phyloP scores from a whole-genome alignment of 2,888 invertebrate genomes.

The Pterostichus madidus region DNA sequence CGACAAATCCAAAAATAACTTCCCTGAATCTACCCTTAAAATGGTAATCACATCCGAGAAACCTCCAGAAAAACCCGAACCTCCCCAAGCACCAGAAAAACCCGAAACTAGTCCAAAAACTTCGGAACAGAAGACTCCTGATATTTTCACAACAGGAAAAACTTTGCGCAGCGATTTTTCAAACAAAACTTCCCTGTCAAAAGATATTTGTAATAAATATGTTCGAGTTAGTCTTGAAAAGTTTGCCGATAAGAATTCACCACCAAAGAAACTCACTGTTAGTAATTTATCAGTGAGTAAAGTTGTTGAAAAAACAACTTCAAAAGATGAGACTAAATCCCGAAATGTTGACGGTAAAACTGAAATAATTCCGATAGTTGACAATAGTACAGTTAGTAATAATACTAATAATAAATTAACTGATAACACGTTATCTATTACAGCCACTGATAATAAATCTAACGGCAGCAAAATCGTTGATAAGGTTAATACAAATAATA shows the following conservation, averaged over 20 bases:
- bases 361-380: slow-evolving; percentile 52
- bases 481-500: slow-evolving; percentile 31
- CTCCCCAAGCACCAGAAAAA: neutral
- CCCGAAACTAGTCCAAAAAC: slow-evolving; percentile 8
- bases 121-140: slow-evolving; percentile 40
- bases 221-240: slow-evolving; percentile 60
- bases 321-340: neutral
- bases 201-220: slow-evolving; percentile 65
- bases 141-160: slow-evolving; percentile 66
- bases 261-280: slow-evolving; percentile 26
- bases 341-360: slow-evolving; percentile 31
- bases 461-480: slow-evolving; percentile 41
- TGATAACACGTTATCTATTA: slow-evolving; percentile 17
- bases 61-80: slow-evolving; percentile 30
- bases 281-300: slow-evolving; percentile 37
- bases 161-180: slow-evolving; percentile 70
- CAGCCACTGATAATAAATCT: slow-evolving; percentile 35
- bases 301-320: neutral
- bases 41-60: slow-evolving; percentile 52
- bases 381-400: slow-evolving; percentile 12
- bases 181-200: slow-evolving; percentile 68
- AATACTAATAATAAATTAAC: slow-evolving; percentile 22
- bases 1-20: slow-evolving; percentile 71
- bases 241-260: slow-evolving; percentile 50
- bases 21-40: slow-evolving; percentile 25